Evolutionary conservation across 2,113 vertebrate species (phyloP).

Genomic region (Scalopus aquaticus): DNA sequence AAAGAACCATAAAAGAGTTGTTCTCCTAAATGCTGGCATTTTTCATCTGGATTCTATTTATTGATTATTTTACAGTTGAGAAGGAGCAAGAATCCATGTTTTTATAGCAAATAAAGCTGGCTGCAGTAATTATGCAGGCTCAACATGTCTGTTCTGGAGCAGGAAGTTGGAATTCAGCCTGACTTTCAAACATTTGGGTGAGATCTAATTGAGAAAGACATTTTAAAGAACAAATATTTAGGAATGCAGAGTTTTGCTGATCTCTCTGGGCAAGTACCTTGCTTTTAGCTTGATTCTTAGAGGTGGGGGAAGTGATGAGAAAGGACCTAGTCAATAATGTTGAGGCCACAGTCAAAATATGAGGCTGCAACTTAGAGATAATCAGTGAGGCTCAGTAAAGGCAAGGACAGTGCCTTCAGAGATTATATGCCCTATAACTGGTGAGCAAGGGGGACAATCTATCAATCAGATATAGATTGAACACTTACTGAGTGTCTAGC

Average conservation of each 20-base stretch:
- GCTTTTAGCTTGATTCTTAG: background rate
- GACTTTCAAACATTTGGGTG: constrained; percentile 73
- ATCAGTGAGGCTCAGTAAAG: background rate
- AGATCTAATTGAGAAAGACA: constrained; percentile 75
- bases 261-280: constrained; percentile 9
- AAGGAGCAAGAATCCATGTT: constrained; percentile 71
- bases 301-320: background rate
- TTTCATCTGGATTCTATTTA: constrained; percentile 79
- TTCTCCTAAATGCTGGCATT: constrained; percentile 74
- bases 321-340: background rate
- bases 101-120: constrained; percentile 59
- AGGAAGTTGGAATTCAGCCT: constrained; percentile 69
- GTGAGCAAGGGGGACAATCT: background rate
- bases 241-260: constrained; percentile 29
- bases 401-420: background rate
- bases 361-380: background rate
- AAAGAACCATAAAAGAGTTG: constrained; percentile 69
- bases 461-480: background rate
- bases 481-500: background rate
- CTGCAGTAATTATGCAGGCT: constrained; percentile 68
- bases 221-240: constrained; percentile 78
- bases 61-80: constrained; percentile 78
- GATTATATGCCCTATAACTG: background rate
- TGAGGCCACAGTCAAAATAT: background rate
- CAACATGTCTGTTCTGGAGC: constrained; percentile 68